phyloP scores from a whole-genome alignment of 2,797 vertebrate genomes.

The Pseudomugil tenellus region DNA sequence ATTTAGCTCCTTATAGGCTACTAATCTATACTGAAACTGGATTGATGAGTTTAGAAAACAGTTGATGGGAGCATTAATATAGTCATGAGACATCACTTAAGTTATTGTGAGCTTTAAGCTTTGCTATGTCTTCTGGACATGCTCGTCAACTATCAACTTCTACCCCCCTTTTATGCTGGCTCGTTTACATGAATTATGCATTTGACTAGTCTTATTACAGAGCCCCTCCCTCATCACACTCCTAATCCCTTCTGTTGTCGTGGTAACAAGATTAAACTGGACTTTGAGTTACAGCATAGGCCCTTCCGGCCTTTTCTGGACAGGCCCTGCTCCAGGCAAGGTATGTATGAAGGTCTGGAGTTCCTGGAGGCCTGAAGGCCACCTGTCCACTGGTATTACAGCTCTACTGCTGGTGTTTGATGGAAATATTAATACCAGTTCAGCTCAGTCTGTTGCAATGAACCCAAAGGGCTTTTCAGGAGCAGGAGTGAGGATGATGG shows the following conservation, averaged over 20 bases:
- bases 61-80: slow-evolving; percentile 12
- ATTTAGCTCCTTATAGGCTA: slow-evolving; percentile 3
- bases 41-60: slow-evolving; percentile 17
- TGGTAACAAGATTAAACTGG: slow-evolving; percentile 79
- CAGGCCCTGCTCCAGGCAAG: slow-evolving; percentile 53
- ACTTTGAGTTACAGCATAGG: slow-evolving; percentile 62
- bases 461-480: slow-evolving; percentile 19
- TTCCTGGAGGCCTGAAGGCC: slow-evolving; percentile 61
- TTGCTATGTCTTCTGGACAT: slow-evolving; percentile 29
- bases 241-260: slow-evolving; percentile 76
- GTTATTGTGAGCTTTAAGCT: slow-evolving; percentile 14
- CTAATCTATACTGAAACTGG: slow-evolving; percentile 2
- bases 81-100: slow-evolving; percentile 12
- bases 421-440: slow-evolving; percentile 53
- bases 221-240: slow-evolving; percentile 67
- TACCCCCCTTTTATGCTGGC: slow-evolving; percentile 32
- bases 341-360: slow-evolving; percentile 49
- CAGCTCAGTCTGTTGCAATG: slow-evolving; percentile 28
- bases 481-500: background rate
- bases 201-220: slow-evolving; percentile 76
- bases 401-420: slow-evolving; percentile 42
- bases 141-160: slow-evolving; percentile 62
- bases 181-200: slow-evolving; percentile 82
- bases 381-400: slow-evolving; percentile 74
- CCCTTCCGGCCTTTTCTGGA: slow-evolving; percentile 69